phyloP scores from a whole-genome alignment of 2,113 vertebrate species.

The Chlamydotis undulata region DNA sequence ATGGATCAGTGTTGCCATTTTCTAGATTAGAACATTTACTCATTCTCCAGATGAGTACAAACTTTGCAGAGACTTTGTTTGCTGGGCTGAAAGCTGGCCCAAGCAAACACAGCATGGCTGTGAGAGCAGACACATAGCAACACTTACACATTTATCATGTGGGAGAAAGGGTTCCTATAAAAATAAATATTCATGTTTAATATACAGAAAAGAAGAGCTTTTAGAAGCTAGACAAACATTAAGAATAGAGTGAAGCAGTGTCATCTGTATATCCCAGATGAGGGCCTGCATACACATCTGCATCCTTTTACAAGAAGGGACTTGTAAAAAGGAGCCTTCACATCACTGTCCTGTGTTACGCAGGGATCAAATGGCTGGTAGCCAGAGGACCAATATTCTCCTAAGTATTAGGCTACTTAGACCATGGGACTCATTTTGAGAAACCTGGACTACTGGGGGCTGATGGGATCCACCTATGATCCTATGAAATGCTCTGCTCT shows the following conservation, averaged over 20 bases:
- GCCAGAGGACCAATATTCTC: neutral
- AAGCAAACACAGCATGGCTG: neutral
- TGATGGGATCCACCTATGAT: too few species aligned
- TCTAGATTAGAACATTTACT: neutral
- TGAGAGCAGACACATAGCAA: neutral
- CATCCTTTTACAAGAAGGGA: neutral
- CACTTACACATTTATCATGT: accelerated
- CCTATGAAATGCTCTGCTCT: neutral
- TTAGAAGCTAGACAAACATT: neutral
- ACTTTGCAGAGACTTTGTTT: neutral
- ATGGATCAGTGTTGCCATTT: neutral
- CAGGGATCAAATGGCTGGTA: neutral
- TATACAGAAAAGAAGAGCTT: neutral
- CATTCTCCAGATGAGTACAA: neutral
- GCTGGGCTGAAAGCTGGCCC: neutral
- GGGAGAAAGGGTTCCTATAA: neutral
- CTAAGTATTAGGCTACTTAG: neutral
- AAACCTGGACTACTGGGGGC: too few species aligned
- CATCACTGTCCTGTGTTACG: neutral
- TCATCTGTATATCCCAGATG: neutral
- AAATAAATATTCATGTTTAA: neutral
- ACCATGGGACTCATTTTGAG: too few species aligned
- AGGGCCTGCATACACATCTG: neutral
- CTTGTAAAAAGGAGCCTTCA: neutral
- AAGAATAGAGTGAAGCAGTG: neutral